Conservation (phyloP, 2,797 vertebrate genomes). For the Pseudocheirus occidentalis region DNA sequence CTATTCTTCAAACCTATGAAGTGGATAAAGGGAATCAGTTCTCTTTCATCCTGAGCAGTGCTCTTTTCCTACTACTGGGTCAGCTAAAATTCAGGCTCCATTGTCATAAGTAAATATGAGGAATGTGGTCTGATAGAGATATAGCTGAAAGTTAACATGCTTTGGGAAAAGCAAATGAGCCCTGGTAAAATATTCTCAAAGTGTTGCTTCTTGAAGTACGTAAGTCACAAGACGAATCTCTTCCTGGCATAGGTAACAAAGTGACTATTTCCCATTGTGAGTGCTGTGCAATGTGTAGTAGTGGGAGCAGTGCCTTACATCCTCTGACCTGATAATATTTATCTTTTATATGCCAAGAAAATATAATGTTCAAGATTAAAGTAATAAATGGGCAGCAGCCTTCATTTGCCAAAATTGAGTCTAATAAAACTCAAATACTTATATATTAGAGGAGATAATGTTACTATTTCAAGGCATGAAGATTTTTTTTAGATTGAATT, state of each 20-base stretch:
- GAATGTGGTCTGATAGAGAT: background rate
- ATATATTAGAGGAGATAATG: background rate
- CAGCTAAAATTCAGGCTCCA: background rate
- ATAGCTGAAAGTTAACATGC: background rate
- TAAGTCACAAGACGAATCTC: background rate
- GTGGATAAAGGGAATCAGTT: background rate
- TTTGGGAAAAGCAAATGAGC: background rate
- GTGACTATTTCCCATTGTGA: background rate
- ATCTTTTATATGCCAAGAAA: background rate
- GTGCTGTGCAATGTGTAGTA: background rate
- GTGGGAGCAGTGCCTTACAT: background rate
- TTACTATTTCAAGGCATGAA: background rate
- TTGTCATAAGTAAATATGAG: background rate
- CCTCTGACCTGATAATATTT: background rate
- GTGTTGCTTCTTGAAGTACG: background rate
- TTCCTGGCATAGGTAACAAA: background rate
- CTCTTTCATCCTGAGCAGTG: background rate
- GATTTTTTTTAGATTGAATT: background rate
- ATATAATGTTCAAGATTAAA: background rate
- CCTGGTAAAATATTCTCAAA: background rate
- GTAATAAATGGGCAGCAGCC: background rate
- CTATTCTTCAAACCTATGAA: background rate
- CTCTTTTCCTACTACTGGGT: background rate
- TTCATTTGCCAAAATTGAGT: background rate
- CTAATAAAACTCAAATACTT: background rate